These are phyloP conservation scores for Osmoderma eremita DNA, from an alignment of 2,888 invertebrate genomes.

Conservation along the genomic window DNA sequence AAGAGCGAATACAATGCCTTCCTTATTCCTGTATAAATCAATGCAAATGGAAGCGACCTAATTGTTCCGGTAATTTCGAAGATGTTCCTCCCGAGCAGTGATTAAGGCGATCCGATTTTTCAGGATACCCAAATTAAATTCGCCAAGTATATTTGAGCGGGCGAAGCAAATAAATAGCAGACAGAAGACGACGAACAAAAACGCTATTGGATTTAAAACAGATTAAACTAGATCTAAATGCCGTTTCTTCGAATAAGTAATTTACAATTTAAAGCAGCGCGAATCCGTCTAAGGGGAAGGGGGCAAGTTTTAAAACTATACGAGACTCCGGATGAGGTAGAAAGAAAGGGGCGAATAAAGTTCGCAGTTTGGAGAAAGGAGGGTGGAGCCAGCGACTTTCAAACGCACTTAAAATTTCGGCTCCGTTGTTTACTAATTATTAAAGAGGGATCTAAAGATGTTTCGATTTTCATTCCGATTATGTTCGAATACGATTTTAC, in stretches of 20 bases:
- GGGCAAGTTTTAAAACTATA: constrained; percentile 33
- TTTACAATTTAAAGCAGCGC: constrained; percentile 40
- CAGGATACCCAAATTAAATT: constrained; percentile 21
- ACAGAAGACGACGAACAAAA: background rate
- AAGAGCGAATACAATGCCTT: too few species aligned
- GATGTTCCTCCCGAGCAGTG: background rate
- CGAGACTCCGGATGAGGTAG: background rate
- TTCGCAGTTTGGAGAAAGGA: background rate
- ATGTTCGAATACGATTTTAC: constrained; percentile 51
- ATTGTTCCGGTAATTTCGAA: too few species aligned
- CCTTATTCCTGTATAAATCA: too few species aligned
- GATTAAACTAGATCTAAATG: constrained; percentile 35
- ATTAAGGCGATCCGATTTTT: constrained; percentile 3
- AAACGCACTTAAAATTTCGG: constrained; percentile 43
- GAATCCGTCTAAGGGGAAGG: too few species aligned
- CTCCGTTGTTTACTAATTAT: constrained; percentile 49
- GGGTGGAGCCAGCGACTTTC: constrained; percentile 28
- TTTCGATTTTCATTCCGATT: constrained; percentile 53
- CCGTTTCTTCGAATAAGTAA: constrained; percentile 32
- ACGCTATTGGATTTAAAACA: constrained; percentile 34
- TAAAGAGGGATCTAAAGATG: constrained; percentile 47
- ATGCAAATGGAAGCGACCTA: too few species aligned
- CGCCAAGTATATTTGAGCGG: constrained; percentile 12
- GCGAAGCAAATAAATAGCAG: background rate
- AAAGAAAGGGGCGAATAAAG: constrained; percentile 21